Evolutionary conservation across 2,797 vertebrate species (phyloP).

Genomic region (Coregonus suidteri): DNA sequence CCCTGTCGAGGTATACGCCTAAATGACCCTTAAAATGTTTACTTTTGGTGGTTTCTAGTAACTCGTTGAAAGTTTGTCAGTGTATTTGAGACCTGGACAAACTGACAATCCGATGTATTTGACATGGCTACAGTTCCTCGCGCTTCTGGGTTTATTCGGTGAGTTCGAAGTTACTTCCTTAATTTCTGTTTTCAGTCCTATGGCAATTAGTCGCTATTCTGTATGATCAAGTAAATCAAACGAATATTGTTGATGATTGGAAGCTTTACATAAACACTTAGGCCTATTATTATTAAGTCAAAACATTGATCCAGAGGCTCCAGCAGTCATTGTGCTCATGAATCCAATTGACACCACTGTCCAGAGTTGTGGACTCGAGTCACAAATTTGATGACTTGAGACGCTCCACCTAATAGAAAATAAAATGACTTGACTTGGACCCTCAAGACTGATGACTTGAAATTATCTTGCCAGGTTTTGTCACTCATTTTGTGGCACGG

Average conservation of each 20-base stretch:
- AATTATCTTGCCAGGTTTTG: no score
- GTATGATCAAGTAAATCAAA: background rate
- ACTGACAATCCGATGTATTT: slow-evolving; percentile 53
- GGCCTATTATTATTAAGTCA: no score
- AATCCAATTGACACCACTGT: no score
- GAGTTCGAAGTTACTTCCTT: slow-evolving; percentile 63
- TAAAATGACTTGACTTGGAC: no score
- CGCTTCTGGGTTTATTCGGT: slow-evolving; percentile 67
- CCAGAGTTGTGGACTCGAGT: no score
- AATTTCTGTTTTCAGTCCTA: background rate
- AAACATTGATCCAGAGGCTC: no score
- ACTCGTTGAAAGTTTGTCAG: background rate
- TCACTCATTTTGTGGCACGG: no score
- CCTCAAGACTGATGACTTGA: no score
- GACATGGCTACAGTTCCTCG: slow-evolving; percentile 55
- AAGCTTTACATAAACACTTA: background rate
- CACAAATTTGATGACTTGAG: no score
- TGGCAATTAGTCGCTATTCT: background rate
- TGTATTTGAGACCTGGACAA: slow-evolving; percentile 5
- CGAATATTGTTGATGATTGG: background rate
- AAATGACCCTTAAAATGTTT: background rate
- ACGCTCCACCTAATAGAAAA: no score
- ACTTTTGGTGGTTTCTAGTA: background rate
- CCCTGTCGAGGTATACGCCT: background rate
- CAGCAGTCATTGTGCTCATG: no score